Evolutionary conservation across 2,113 vertebrate genomes (phyloP).

Genomic region (Larimichthys polyactis): DNA sequence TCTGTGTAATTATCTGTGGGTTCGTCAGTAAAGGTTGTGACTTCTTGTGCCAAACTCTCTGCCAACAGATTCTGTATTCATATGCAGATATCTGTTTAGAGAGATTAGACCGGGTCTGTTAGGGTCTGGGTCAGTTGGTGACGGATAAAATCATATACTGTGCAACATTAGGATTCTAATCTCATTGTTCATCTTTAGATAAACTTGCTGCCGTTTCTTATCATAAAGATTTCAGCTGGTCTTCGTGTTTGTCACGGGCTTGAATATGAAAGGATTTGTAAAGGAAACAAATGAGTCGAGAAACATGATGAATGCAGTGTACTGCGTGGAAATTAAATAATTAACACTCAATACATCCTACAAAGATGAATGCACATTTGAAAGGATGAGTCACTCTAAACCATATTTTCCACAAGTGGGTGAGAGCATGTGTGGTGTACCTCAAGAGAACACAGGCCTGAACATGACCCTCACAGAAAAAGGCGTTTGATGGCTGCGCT

Average conservation of each 20-base stretch:
- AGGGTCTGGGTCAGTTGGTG: neutral
- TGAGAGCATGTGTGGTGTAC: neutral
- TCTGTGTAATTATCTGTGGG: no score
- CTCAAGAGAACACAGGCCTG: neutral
- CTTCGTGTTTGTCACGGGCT: neutral
- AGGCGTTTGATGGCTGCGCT: neutral
- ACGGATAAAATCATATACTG: no score
- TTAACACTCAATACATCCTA: neutral
- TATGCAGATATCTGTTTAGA: no score
- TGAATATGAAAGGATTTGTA: neutral
- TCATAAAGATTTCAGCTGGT: neutral
- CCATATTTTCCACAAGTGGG: conserved; percentile 4
- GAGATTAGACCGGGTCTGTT: neutral
- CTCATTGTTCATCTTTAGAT: no score
- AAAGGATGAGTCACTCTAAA: conserved; percentile 6
- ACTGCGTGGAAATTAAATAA: neutral
- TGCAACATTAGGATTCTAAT: no score
- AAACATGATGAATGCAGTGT: neutral
- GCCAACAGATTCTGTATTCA: no score
- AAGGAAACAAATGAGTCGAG: neutral
- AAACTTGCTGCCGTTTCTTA: no score
- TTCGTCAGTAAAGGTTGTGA: no score
- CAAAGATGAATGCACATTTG: neutral
- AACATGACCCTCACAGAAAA: conserved; percentile 15
- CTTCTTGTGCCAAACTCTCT: no score